Conservation (phyloP, 2,113 vertebrate species). For the Nematolebias whitei region DNA sequence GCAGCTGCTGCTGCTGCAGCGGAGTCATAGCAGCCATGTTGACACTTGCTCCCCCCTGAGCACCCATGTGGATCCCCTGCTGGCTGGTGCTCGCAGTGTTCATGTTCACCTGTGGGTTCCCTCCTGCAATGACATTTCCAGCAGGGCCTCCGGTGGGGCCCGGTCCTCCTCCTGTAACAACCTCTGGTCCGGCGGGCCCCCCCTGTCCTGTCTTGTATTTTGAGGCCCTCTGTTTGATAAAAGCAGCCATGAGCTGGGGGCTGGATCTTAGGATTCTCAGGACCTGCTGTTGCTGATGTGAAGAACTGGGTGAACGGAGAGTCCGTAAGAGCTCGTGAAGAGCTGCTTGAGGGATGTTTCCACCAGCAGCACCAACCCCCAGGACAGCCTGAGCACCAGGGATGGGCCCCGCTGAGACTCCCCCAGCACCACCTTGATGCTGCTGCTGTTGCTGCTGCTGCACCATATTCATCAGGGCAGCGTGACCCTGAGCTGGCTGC, state of each 20-base stretch:
- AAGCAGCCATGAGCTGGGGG: constrained; percentile 95
- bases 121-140: constrained; percentile 69
- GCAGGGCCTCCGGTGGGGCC: constrained; percentile 74
- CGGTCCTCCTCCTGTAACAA: constrained; percentile 79
- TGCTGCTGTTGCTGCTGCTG: constrained; percentile 68
- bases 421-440: constrained; percentile 51
- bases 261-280: constrained; percentile 94
- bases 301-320: constrained; percentile 80
- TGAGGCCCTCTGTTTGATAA: constrained; percentile 94
- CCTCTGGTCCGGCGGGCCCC: constrained; percentile 53
- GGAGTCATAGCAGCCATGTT: constrained; percentile 78
- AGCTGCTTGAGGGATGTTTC: constrained; percentile 83
- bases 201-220: constrained; percentile 87
- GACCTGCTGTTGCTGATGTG: constrained; percentile 73
- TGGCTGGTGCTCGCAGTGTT: constrained; percentile 77
- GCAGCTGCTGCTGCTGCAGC: constrained; percentile 81
- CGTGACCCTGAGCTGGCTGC: constrained; percentile 79
- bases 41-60: constrained; percentile 67
- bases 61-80: constrained; percentile 85
- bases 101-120: constrained; percentile 82
- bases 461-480: constrained; percentile 82
- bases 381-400: constrained; percentile 38
- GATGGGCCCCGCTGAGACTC: constrained; percentile 39
- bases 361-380: constrained; percentile 61
- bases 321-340: constrained; percentile 79